A percentile compares a stretch with the other conserved stretches of the same genome.
These are phyloP conservation scores for Noctilio leporinus DNA, from an alignment of 2,113 vertebrate genomes.

Conservation along the genomic window DNA sequence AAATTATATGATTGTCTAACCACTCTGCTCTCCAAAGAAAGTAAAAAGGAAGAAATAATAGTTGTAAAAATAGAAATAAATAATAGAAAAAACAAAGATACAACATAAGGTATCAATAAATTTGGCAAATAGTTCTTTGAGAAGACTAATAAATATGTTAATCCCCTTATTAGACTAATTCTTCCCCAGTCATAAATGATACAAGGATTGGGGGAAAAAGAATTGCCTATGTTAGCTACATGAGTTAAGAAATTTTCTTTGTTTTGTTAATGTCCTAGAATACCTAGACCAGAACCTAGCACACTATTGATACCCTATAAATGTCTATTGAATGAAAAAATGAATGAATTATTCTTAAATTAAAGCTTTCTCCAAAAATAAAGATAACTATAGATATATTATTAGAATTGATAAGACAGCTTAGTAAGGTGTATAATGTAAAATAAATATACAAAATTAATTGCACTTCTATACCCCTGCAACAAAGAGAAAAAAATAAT, in stretches of 20 bases:
- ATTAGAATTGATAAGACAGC: neutral
- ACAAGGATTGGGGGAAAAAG: neutral
- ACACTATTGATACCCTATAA: neutral
- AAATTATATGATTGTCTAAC: neutral
- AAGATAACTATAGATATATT: neutral
- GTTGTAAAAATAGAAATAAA: neutral
- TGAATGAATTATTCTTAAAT: neutral
- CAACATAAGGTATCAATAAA: neutral
- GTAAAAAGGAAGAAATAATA: neutral
- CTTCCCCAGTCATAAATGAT: neutral
- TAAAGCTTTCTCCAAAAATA: neutral
- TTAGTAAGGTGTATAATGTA: neutral
- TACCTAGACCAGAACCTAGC: neutral
- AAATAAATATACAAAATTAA: neutral
- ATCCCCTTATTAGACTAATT: neutral
- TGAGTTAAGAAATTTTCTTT: neutral
- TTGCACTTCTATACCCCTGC: neutral
- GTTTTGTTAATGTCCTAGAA: neutral
- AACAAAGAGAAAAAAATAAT: neutral
- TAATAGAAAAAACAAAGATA: neutral
- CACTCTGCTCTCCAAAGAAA: neutral
- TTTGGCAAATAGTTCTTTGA: neutral
- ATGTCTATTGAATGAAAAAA: neutral
- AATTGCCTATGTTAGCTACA: neutral
- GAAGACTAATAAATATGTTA: neutral